Evolutionary conservation across 2,113 vertebrate species (phyloP), one percentile per base, ranked within the genome.

Genomic region (Geococcyx californianus): DNA sequence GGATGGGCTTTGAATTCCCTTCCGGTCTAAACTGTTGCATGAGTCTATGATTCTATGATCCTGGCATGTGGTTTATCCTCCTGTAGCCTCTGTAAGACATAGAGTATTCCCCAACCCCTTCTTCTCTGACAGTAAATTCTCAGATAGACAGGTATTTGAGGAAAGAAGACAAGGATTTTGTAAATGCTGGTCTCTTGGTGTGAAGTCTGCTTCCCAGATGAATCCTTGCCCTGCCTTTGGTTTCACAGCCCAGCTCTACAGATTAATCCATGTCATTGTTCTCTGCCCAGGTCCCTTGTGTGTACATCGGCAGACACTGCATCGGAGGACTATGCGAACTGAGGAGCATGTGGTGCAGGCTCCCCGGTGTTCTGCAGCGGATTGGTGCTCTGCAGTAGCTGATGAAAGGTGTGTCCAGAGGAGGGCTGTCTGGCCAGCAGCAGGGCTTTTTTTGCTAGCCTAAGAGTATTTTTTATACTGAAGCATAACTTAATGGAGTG

Each of bases 291-390:
- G 98, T 99, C 25, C 99, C 99, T 7, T 97, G 98, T 3, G 97
- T 99, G 77, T 99, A 98, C 87, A 95, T 99, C 4, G 99, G 98
- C 6, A 96, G 97, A 77, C 64, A 97, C 7, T 99, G 98, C 55
- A 91, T 99, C 4, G 99, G 99, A 18, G 99, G 99, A 6, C 98
- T 98, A 74, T 97, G 62, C 15, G 98, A 99, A 2, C 98, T 99
- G 24, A 24, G 44, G 93, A 89, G 98, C 1, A 20, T 64, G 26
- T 96, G 44, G 5, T 98, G 98, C 8, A 75, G 73, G 9, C 98
- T 99, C 80, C 34, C 97, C 51, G 34, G 8, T 2, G 94, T 95
- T 76, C 95, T 99, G 90, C 75, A 93, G 79, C 83, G 95, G 21
- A 98, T 98, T 1, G 98, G 98, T 58, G 98, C 96, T 20, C 94